Evolutionary conservation across 2,888 invertebrate genomes (phyloP).

Genomic region (Apoda limacodes): DNA sequence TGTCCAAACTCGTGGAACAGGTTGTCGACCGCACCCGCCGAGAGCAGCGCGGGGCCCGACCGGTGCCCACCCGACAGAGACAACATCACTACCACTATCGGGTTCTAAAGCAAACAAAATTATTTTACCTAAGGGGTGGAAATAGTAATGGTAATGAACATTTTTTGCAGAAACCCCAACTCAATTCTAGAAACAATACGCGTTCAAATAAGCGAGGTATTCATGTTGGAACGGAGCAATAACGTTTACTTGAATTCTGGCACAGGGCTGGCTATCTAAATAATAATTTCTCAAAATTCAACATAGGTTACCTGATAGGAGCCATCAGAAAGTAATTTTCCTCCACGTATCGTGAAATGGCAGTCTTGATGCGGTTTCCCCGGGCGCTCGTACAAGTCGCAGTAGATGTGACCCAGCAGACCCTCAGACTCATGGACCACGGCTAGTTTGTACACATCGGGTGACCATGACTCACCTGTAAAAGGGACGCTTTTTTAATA

Average conservation of each 20-base stretch:
- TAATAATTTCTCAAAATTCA: no score
- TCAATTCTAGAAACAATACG: no score
- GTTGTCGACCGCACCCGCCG: constrained; percentile 91
- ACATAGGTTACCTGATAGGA: constrained; percentile 86
- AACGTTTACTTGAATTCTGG: no score
- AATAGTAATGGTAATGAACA: no score
- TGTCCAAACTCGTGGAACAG: constrained; percentile 99
- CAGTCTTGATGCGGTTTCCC: constrained; percentile 98
- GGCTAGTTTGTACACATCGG: constrained; percentile 92
- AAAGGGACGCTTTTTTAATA: no score
- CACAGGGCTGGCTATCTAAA: constrained; percentile 2
- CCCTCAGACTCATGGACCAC: constrained; percentile 87
- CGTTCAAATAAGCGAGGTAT: no score
- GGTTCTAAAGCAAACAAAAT: no score
- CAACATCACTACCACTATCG: constrained; percentile 93
- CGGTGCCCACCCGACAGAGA: constrained; percentile 82
- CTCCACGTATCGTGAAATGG: constrained; percentile 98
- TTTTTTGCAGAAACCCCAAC: no score
- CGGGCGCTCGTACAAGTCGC: constrained; percentile 92
- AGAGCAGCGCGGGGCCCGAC: constrained; percentile 81
- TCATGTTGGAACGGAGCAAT: no score
- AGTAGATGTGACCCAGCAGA: constrained; percentile 93
- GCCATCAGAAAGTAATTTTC: constrained; percentile 81
- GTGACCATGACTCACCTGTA: constrained; percentile 86
- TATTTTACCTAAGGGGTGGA: no score